Evolutionary conservation across 2,888 invertebrate genomes (phyloP).

Genomic region (Galerucella calmariensis): DNA sequence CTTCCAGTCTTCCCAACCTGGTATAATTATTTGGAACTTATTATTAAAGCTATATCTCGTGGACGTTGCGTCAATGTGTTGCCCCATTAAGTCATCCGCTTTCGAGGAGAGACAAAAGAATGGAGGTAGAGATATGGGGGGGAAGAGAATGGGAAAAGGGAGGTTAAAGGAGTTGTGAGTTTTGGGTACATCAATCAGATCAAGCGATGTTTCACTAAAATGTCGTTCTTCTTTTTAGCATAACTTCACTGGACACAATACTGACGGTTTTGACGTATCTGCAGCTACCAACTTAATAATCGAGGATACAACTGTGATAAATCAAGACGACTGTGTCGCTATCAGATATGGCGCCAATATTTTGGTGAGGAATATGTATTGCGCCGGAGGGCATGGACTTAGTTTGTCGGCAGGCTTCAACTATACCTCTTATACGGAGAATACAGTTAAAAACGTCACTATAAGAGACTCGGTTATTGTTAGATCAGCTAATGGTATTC

Average conservation of each 20-base stretch:
- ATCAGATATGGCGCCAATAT: slow-evolving; percentile 43
- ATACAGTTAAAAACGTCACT: slow-evolving; percentile 37
- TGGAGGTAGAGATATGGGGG: too few relatives aligned
- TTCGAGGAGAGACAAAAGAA: too few relatives aligned
- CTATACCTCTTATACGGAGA: slow-evolving; percentile 30
- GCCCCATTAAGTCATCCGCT: too few relatives aligned
- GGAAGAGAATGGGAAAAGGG: too few relatives aligned
- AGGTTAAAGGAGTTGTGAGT: too few relatives aligned
- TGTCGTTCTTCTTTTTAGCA: slow-evolving; percentile 25
- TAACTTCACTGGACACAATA: slow-evolving; percentile 41
- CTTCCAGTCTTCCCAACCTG: too few relatives aligned
- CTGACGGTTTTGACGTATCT: slow-evolving; percentile 48
- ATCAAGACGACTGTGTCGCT: slow-evolving; percentile 51
- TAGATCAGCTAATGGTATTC: slow-evolving; percentile 43
- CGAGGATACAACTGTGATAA: slow-evolving; percentile 43
- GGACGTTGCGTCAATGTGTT: too few relatives aligned
- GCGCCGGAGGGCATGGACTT: slow-evolving; percentile 48
- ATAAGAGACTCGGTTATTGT: slow-evolving; percentile 36
- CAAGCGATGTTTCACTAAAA: not conserved
- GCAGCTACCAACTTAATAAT: slow-evolving; percentile 39
- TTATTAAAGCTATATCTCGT: too few relatives aligned
- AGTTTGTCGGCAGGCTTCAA: slow-evolving; percentile 46
- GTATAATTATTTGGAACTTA: too few relatives aligned
- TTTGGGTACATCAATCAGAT: too few relatives aligned
- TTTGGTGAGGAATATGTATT: slow-evolving; percentile 41